A percentile compares a stretch with the other conserved stretches of the same genome.
These are phyloP conservation scores for Bombus confusus DNA, from an alignment of 1,140 invertebrate species.

Conservation along the genomic window DNA sequence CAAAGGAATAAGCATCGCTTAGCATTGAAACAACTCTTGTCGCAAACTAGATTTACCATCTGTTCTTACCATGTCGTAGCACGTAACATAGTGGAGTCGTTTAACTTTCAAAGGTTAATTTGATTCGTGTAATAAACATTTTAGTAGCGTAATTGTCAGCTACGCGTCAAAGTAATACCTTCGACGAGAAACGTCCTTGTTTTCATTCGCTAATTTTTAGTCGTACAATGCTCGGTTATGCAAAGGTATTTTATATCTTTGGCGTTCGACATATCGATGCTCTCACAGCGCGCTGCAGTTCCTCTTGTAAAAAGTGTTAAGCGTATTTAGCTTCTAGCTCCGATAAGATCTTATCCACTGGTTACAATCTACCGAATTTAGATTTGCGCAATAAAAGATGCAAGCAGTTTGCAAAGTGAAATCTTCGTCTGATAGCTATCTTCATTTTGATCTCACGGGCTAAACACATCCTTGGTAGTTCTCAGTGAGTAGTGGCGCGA, in stretches of 20 bases:
- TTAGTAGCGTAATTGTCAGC: too few relatives aligned
- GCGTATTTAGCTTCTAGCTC: background rate
- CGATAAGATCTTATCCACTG: background rate
- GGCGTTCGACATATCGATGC: background rate
- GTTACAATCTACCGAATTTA: background rate
- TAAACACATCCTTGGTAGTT: background rate
- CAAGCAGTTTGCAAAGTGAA: background rate
- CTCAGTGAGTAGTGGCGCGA: background rate
- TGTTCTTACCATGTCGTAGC: too few relatives aligned
- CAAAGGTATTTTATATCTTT: background rate
- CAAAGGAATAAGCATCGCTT: constrained; percentile 65
- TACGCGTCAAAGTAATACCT: too few relatives aligned
- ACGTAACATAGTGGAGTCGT: too few relatives aligned
- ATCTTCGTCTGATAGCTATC: background rate
- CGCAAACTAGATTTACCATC: background rate
- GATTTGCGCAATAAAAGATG: background rate
- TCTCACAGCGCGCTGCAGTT: background rate
- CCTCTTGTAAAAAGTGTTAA: background rate
- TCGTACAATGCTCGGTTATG: too few relatives aligned
- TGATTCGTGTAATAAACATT: too few relatives aligned
- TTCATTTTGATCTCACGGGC: background rate
- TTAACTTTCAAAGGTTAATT: background rate
- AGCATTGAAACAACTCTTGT: constrained; percentile 35
- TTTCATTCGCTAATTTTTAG: background rate
- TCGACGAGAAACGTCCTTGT: background rate